Evolutionary conservation across 2,888 invertebrate species (phyloP), one percentile per base, ranked within the genome.

Genomic region (Amiota communis): DNA sequence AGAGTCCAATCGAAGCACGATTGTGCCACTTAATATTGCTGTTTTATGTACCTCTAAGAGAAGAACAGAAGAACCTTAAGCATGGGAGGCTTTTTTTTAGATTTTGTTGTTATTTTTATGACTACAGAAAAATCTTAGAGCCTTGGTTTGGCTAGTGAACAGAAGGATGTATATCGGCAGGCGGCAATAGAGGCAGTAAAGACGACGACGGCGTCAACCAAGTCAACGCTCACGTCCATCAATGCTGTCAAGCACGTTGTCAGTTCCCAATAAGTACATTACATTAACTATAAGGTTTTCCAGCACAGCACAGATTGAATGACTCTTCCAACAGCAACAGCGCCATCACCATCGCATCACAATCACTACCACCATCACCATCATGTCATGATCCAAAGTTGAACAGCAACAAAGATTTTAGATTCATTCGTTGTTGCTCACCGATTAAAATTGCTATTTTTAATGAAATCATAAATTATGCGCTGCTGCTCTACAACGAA

Each of bases 401-500:
- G 36, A 36, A 36, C 36, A 36, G 79, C 53, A 53, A 53, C 53
- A n/a, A 53, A 53, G 53, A 8, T 36, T 68, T 75, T 78, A 77
- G 78, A 75, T 82, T 79, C 48, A n/a, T 63, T 51, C 72, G 36
- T 36, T 36, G 36, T 36, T 36, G 36, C 36, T 36, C 36, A 71
- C 78, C 84, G 84, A 85, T 83, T 84, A 85, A 82, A 81, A 81
- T 80, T 77, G 81, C 84, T 81, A 74, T 77, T 84, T 72, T 85
- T 83, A 83, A 83, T 85, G 80, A 83, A 83, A 83, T 82, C 83
- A 85, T 83, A 83, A 83, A 84, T 85, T 78, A 76, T 79, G 76
- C 80, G 75, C 77, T 78, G 81, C 77, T 78, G 36, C 36, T 36
- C 36, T 36, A 6, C 2, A 36, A 36, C 75, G 77, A 75, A 23